Evolutionary conservation across 2,888 invertebrate genomes (phyloP), one percentile per base, ranked within the genome.

Genomic region (Melieria crassipennis): DNA sequence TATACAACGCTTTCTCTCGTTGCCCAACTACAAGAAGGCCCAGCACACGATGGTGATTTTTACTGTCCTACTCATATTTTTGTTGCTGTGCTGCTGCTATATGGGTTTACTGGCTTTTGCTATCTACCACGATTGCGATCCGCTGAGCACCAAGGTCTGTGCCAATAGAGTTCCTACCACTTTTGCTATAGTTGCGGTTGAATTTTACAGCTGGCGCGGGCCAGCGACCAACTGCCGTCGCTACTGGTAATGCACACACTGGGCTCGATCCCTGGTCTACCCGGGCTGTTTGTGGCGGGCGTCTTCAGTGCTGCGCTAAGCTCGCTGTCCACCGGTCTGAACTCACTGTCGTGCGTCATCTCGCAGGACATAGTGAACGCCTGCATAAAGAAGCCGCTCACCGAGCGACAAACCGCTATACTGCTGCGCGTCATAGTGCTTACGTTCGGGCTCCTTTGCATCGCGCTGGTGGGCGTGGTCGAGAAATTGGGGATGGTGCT

Each of bases 271-370:
- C 94, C 94, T 0, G 96, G 96, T 0, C 84, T 97, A 58, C 92
- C 96, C 0, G 97, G 97, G 48, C 88, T 97, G 0, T 96, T 97
- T 82, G 92, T 96, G 0, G 94, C 96, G 58, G 96, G 96, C 5
- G 92, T 97, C 45, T 96, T 96, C 81, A 95, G 96, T 86, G 97
- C 96, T 7, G 94, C 96, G 1, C 87, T 97, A 55, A 94, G 94
- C 83, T 93, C 94, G 0, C 89, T 94, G 83, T 94, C 94, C 0
- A 94, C 94, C 10, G 93, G 93, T 0, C 86, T 94, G 0, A 94
- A 94, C 80, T 93, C 94, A 0, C 91, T 94, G 91, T 91, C 94
- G 2, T 94, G 93, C 7, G 93, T 94, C 0, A 91, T 94, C 57
- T 89, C 93, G 50, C 93, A 94, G 87, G 94, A 94, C 82, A 89